Conservation (phyloP, 2,888 invertebrate genomes). For the Noctua janthina region DNA sequence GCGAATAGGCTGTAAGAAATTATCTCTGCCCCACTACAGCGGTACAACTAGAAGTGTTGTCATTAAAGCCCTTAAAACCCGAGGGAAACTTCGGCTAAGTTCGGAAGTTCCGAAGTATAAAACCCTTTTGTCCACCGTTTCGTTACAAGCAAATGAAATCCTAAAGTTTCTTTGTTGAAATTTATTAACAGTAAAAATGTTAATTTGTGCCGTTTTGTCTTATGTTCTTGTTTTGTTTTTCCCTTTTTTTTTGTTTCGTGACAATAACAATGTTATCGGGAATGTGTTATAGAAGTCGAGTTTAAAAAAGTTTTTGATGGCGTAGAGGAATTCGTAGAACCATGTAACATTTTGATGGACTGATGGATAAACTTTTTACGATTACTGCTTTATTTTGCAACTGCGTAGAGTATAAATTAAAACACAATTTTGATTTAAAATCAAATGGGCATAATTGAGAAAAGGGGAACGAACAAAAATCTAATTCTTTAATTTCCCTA, state of each 20-base stretch:
- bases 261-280: constrained; percentile 63
- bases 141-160: constrained; percentile 64
- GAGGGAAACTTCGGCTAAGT: constrained; percentile 60
- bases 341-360: background rate
- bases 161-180: constrained; percentile 69
- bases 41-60: constrained; percentile 81
- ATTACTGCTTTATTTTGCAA: background rate
- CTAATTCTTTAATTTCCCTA: background rate
- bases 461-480: background rate
- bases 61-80: constrained; percentile 85
- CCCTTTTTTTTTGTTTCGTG: constrained; percentile 43
- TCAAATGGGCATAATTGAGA: background rate
- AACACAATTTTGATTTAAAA: background rate
- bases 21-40: constrained; percentile 78
- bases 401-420: background rate
- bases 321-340: background rate
- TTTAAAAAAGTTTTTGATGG: constrained; percentile 13
- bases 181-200: constrained; percentile 69
- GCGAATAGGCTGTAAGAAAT: constrained; percentile 85
- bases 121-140: constrained; percentile 65
- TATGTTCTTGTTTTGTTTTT: constrained; percentile 43
- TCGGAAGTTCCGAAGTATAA: constrained; percentile 59
- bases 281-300: constrained; percentile 35
- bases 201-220: constrained; percentile 56
- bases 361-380: constrained; percentile 3